Percentiles rank a stretch among this genome's conserved stretches.
These are phyloP conservation scores for Drosophila kanapiae DNA, from an alignment of 1,140 invertebrate genomes.

Conservation along the genomic window DNA sequence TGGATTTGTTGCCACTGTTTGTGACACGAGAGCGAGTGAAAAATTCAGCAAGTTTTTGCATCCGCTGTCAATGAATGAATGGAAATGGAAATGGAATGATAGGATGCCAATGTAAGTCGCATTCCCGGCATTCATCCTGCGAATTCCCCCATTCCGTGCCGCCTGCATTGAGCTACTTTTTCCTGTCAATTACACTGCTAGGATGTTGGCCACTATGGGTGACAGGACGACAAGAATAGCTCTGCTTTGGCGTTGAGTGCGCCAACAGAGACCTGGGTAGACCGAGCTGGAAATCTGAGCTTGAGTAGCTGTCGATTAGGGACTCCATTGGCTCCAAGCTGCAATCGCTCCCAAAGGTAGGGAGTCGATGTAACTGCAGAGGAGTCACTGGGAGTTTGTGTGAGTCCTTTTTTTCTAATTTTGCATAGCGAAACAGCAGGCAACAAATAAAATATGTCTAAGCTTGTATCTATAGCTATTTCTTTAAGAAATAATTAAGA, in stretches of 20 bases:
- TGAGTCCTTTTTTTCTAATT: no score
- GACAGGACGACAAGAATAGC: slow-evolving; percentile 31
- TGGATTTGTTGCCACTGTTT: slow-evolving; percentile 11
- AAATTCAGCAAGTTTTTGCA: slow-evolving; percentile 25
- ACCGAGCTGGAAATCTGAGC: slow-evolving; percentile 32
- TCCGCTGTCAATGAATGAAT: slow-evolving; percentile 28
- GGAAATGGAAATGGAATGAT: slow-evolving; percentile 34
- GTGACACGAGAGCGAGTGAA: slow-evolving; percentile 12
- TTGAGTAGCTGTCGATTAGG: slow-evolving; percentile 44
- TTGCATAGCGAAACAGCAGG: no score
- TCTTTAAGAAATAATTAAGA: background rate
- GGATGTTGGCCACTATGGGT: slow-evolving; percentile 35
- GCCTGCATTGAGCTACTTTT: slow-evolving; percentile 51
- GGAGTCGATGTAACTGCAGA: slow-evolving; percentile 9
- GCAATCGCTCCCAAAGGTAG: slow-evolving; percentile 10
- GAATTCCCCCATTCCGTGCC: slow-evolving; percentile 3
- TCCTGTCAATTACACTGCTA: slow-evolving; percentile 48
- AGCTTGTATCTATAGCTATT: background rate
- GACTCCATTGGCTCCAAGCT: slow-evolving; percentile 7
- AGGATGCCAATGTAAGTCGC: slow-evolving; percentile 23
- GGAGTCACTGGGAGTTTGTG: background rate
- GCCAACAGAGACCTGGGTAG: slow-evolving; percentile 9
- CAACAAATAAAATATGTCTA: background rate
- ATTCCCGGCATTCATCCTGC: slow-evolving; percentile 22
- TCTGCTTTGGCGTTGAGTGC: slow-evolving; percentile 19